These are phyloP conservation scores for Drosophila malerkotliana DNA, from an alignment of 1,140 invertebrate species.

Conservation along the genomic window DNA sequence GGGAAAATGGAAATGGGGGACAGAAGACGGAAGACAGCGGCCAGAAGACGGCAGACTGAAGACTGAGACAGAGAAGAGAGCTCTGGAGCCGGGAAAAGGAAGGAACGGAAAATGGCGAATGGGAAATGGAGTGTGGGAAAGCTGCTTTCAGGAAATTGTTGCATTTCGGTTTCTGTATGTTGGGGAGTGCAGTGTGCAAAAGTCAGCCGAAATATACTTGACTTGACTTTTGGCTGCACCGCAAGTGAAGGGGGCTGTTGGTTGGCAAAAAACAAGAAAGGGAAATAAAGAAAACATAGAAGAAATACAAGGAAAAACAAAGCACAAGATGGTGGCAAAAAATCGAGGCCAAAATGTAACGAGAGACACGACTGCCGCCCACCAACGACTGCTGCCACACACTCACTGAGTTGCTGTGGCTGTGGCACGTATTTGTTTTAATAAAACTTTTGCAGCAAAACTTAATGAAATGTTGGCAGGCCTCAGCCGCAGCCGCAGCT, in stretches of 20 bases:
- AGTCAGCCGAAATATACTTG: conserved; percentile 77
- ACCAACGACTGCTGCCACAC: neutral
- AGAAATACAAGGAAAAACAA: conserved; percentile 39
- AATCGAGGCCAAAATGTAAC: conserved; percentile 79
- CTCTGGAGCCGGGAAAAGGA: neutral
- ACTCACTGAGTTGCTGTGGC: conserved; percentile 29
- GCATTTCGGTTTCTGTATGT: conserved; percentile 66
- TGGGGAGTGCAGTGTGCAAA: conserved; percentile 52
- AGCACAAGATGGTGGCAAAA: conserved; percentile 41
- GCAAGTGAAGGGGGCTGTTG: conserved; percentile 2
- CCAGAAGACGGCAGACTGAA: conserved; percentile 1
- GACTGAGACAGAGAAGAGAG: neutral
- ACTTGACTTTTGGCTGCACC: conserved; percentile 76
- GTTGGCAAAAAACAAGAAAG: conserved; percentile 38
- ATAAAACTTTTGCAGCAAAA: conserved; percentile 81
- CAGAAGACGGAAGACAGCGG: conserved; percentile 1
- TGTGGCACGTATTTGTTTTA: conserved; percentile 80
- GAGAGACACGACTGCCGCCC: conserved; percentile 52
- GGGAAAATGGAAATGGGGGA: conserved; percentile 19
- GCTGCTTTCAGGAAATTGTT: conserved; percentile 77
- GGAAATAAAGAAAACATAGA: conserved; percentile 10
- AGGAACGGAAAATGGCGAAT: neutral
- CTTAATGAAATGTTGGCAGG: conserved; percentile 80
- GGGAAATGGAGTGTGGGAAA: conserved; percentile 26
- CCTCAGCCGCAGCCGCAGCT: conserved; percentile 44